These are phyloP conservation scores for Tenualosa ilisha DNA, from an alignment of 2,797 vertebrate species.

Conservation along the genomic window DNA sequence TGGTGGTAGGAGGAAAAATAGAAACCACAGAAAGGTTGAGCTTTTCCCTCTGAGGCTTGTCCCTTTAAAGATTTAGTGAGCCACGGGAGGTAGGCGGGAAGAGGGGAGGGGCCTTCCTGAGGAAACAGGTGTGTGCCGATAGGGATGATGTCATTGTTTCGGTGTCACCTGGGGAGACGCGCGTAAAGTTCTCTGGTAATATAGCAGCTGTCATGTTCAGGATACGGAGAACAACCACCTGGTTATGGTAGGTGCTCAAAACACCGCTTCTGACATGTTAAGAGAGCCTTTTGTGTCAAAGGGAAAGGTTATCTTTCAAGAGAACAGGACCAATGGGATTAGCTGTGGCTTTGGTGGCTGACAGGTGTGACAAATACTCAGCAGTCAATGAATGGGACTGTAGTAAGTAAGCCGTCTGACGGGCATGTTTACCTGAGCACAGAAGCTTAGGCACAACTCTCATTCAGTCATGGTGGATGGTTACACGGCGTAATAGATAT, in stretches of 20 bases:
- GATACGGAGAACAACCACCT: constrained; percentile 38
- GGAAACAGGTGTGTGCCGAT: constrained; percentile 74
- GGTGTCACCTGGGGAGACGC: constrained; percentile 70
- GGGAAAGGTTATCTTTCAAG: constrained; percentile 11
- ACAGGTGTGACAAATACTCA: neutral
- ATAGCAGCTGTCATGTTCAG: constrained; percentile 41
- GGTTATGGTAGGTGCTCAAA: constrained; percentile 37
- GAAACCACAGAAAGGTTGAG: neutral
- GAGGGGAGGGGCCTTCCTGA: constrained; percentile 59
- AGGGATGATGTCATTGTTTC: constrained; percentile 74
- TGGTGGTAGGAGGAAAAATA: neutral
- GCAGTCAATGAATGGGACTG: constrained; percentile 19
- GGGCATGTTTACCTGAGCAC: neutral
- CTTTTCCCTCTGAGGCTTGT: constrained; percentile 26
- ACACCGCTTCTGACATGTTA: constrained; percentile 17
- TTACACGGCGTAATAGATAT: neutral
- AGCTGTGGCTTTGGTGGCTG: neutral
- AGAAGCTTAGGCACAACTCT: neutral
- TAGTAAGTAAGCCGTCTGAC: neutral
- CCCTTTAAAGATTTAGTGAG: constrained; percentile 63
- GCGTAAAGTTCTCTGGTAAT: constrained; percentile 46
- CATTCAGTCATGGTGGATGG: neutral
- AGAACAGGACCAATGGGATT: neutral
- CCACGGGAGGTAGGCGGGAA: neutral
- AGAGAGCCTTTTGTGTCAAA: constrained; percentile 33